phyloP scores from a whole-genome alignment of 2,888 invertebrate species.

The Erebia palarica region DNA sequence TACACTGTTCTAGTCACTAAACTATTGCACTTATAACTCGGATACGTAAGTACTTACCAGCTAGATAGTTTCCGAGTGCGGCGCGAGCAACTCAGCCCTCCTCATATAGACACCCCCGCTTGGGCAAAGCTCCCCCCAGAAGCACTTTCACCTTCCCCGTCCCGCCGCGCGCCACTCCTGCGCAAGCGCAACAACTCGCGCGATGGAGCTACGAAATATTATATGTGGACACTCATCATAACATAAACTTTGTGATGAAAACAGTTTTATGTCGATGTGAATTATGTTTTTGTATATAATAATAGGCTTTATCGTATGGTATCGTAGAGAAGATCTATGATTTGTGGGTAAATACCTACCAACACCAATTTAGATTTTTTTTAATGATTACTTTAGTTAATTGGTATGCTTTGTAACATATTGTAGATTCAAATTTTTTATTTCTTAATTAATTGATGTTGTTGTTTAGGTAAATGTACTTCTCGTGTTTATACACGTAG shows the following conservation, averaged over 20 bases:
- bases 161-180: conserved; percentile 58
- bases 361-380: background rate
- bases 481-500: too few relatives aligned
- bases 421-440: background rate
- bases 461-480: too few relatives aligned
- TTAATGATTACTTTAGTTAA: background rate
- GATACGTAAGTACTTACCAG: conserved; percentile 63
- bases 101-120: conserved; percentile 64
- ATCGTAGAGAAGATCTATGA: too few relatives aligned
- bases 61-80: conserved; percentile 59
- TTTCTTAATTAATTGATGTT: too few relatives aligned
- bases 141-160: conserved; percentile 44
- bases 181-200: conserved; percentile 46
- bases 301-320: too few relatives aligned
- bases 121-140: conserved; percentile 6
- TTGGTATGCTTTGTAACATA: background rate
- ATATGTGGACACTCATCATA: background rate
- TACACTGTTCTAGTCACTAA: background rate
- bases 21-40: background rate
- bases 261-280: background rate
- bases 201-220: conserved; percentile 37
- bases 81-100: conserved; percentile 62
- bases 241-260: background rate
- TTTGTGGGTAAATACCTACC: too few relatives aligned
- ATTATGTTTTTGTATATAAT: too few relatives aligned